These are phyloP conservation scores for Probosciger aterrimus DNA, from an alignment of 2,113 vertebrate genomes.

Conservation along the genomic window DNA sequence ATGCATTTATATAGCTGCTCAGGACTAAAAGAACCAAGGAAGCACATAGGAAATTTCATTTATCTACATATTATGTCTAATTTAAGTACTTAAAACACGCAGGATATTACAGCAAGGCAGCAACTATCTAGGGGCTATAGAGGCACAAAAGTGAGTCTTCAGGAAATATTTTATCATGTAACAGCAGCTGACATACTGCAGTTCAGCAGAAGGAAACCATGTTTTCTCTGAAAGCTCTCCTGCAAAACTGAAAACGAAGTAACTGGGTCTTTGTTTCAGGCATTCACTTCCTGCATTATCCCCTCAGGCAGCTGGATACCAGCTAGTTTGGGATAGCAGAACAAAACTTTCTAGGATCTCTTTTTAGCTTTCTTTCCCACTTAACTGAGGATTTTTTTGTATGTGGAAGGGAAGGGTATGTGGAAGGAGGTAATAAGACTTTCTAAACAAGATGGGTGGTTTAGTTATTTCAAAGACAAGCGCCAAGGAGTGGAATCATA, in stretches of 20 bases:
- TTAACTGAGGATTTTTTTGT: neutral
- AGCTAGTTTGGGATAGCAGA: neutral
- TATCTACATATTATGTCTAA: neutral
- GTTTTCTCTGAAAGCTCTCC: neutral
- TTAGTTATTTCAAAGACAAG: neutral
- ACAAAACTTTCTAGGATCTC: neutral
- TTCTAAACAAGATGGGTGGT: neutral
- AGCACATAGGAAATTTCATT: neutral
- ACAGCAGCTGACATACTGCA: neutral
- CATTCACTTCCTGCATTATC: neutral
- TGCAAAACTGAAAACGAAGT: neutral
- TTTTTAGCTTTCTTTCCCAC: neutral
- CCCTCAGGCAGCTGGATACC: neutral
- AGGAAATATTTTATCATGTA: neutral
- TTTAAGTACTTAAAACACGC: constrained; percentile 13
- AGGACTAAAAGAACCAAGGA: neutral
- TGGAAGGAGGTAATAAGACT: neutral
- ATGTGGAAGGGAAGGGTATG: neutral
- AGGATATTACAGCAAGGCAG: neutral
- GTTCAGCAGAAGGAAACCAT: neutral
- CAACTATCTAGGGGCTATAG: neutral
- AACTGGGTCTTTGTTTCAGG: neutral
- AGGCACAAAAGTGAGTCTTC: neutral
- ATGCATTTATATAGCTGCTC: neutral
- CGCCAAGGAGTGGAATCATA: neutral